Percentiles rank a stretch among this genome's conserved stretches.
Evolutionary conservation across 1,140 invertebrate genomes (phyloP).

Genomic region (Formica exsecta): DNA sequence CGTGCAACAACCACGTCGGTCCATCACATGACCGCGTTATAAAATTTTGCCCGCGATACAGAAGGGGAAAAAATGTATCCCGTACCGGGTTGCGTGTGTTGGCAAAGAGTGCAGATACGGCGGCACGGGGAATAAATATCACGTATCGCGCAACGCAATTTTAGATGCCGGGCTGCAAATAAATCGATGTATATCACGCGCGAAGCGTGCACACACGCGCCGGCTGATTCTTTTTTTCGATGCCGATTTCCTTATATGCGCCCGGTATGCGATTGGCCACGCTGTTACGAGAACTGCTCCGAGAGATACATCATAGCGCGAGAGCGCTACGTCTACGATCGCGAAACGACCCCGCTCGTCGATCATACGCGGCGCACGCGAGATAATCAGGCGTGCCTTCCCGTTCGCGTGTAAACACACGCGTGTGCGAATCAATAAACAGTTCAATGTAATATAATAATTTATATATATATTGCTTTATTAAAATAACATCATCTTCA

Average conservation of each 20-base stretch:
- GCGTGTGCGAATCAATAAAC: constrained; percentile 11
- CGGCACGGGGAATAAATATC: constrained; percentile 41
- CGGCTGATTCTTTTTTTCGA: constrained; percentile 21
- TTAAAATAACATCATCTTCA: constrained; percentile 27
- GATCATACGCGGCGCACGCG: background rate
- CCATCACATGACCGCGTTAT: background rate
- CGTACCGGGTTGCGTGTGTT: constrained; percentile 15
- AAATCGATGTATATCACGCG: constrained; percentile 42
- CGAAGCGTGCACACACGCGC: background rate
- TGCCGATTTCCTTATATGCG: constrained; percentile 35
- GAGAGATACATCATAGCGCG: constrained; percentile 20
- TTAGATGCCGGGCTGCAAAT: constrained; percentile 31
- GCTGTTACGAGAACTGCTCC: constrained; percentile 43
- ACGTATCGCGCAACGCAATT: constrained; percentile 44
- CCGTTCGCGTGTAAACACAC: constrained; percentile 3
- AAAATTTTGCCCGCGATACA: constrained; percentile 22
- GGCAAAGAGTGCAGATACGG: background rate
- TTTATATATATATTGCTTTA: background rate
- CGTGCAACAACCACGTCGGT: background rate
- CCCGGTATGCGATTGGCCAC: constrained; percentile 47
- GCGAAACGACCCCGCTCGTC: constrained; percentile 5
- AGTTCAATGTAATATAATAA: constrained; percentile 2
- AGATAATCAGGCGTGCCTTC: background rate
- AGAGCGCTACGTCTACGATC: background rate
- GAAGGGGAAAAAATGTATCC: background rate